phyloP scores from a whole-genome alignment of 2,113 vertebrate species.

The Xenotilapia caudafasciata region DNA sequence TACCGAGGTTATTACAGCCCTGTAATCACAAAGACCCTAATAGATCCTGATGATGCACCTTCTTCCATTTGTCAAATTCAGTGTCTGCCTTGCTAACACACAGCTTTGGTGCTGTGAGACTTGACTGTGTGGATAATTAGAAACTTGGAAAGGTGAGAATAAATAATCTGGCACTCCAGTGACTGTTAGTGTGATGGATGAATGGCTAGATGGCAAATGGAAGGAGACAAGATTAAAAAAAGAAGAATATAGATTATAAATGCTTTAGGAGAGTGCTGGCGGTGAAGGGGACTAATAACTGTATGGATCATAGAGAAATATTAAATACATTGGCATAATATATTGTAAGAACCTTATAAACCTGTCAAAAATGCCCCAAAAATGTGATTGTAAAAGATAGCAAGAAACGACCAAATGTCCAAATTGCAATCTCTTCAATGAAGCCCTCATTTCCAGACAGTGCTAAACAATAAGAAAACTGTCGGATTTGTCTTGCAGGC shows the following conservation, averaged over 20 bases:
- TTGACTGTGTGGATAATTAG: slow-evolving; percentile 6
- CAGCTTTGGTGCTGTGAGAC: neutral
- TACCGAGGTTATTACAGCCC: neutral
- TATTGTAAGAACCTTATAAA: neutral
- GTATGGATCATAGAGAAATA: neutral
- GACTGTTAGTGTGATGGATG: slow-evolving; percentile 14
- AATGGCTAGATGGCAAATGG: neutral
- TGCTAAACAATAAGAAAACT: neutral
- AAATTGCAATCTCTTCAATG: neutral
- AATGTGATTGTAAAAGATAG: neutral
- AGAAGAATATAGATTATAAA: neutral
- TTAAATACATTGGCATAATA: neutral
- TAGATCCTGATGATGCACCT: neutral
- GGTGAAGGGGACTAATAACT: neutral
- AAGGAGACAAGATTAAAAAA: neutral
- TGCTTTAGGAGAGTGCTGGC: neutral
- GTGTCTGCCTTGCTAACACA: neutral
- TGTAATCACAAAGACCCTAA: neutral
- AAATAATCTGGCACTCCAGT: neutral
- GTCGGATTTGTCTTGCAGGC: neutral
- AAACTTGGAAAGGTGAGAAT: slow-evolving; percentile 12
- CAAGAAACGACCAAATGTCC: neutral
- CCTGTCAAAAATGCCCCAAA: neutral
- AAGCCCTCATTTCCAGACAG: neutral
- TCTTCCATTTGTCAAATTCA: neutral